Evolutionary conservation across 2,888 invertebrate species (phyloP), one percentile per base, ranked within the genome.

Genomic region (Macroteleia sp.): DNA sequence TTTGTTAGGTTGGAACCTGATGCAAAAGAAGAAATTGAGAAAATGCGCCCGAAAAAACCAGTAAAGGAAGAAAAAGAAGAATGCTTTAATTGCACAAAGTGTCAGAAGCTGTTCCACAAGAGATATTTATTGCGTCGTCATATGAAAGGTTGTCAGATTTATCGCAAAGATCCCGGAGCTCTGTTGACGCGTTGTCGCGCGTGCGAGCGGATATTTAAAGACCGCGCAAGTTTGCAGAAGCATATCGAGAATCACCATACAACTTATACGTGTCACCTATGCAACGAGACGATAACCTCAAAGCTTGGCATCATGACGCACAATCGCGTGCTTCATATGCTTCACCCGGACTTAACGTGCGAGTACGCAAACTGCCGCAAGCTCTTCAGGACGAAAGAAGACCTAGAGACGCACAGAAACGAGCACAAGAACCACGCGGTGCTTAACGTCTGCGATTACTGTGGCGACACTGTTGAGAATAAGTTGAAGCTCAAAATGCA

Each of bases 401-500:
- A 94, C 83, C 85, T 93, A 12, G 89, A 92, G 48, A 89, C 92
- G 6, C 94, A 94, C 81, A 88, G 90, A 39, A 90, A 91, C n/a
- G 93, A 93, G 81, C 94, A 94, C 80, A 89, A 91, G 16, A 89
- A 90, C 77, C 91, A 89, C 36, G 84, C 83, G 14, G 92, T 91
- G 22, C 92, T 92, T 0, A 93, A 93, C 82, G 92, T 93, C 2
- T 94, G 94, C 77, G 93, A 93, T 77, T 93, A 93, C 81, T 94
- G 94, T 79, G 94, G 92, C 1, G 94, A 94, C 81, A 90, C 92
- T 0, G 91, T 93, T 1, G 92, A 93, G 8, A 93, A 93, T 73
- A 93, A 93, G 79, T 91, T 94, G 20, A 94, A 93, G 82, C 85
- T 94, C 1, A 93, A 93, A 80, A 94, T 93, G 93, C 94, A 94